phyloP scores from a whole-genome alignment of 2,113 vertebrate species.

The Gymnarchus niloticus region DNA sequence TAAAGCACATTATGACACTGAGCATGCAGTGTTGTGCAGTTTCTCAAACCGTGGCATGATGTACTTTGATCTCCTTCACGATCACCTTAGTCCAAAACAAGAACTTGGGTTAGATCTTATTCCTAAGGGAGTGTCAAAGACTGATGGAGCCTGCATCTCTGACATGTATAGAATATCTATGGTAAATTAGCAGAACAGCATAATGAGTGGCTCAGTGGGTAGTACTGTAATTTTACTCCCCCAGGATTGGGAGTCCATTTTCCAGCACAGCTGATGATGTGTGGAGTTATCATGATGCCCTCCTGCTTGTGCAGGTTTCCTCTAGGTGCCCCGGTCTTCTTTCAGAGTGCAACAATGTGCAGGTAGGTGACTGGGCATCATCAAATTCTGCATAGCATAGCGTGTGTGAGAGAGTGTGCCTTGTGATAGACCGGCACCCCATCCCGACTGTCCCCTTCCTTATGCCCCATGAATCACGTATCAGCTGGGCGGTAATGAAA shows the following conservation, averaged over 20 bases:
- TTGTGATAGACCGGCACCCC: not conserved
- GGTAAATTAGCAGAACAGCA: not conserved
- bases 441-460: not conserved
- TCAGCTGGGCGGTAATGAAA: not conserved
- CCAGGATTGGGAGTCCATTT: not conserved
- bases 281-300: not conserved
- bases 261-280: not conserved
- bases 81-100: constrained; percentile 93
- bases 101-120: constrained; percentile 91
- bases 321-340: no score
- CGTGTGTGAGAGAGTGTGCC: not conserved
- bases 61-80: constrained; percentile 95
- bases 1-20: not conserved
- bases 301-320: not conserved
- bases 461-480: no score
- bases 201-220: not conserved
- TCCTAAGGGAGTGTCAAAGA: constrained; percentile 71
- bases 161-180: not conserved
- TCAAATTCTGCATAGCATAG: not conserved
- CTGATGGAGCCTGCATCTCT: not conserved
- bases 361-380: not conserved
- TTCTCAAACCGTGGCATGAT: constrained; percentile 93
- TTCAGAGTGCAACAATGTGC: not conserved
- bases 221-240: no score
- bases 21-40: constrained; percentile 87